phyloP scores from a whole-genome alignment of 1,140 invertebrate genomes.

The Leptopilina clavipes region DNA sequence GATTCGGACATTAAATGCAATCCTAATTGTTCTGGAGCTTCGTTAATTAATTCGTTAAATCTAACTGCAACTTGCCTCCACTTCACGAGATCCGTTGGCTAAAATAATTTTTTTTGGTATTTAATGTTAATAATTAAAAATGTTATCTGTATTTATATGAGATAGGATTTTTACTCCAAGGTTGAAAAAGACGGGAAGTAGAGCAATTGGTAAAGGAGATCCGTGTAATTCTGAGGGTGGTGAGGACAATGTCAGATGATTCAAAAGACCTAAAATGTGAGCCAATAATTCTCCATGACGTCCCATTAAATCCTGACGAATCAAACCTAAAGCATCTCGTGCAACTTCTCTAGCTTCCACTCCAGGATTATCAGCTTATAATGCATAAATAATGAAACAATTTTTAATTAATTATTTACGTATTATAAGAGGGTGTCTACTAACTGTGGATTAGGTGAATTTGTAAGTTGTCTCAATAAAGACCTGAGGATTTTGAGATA shows the following conservation, averaged over 20 bases:
- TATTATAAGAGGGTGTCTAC: background rate
- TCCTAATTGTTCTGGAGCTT: constrained; percentile 56
- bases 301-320: constrained; percentile 69
- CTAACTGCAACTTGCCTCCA: constrained; percentile 61
- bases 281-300: constrained; percentile 67
- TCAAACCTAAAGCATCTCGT: constrained; percentile 70
- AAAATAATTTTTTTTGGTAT: background rate
- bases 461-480: too few relatives aligned
- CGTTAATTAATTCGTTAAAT: constrained; percentile 61
- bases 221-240: constrained; percentile 71
- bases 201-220: constrained; percentile 68
- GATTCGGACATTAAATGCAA: constrained; percentile 40
- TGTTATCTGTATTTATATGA: background rate
- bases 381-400: constrained; percentile 34
- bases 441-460: too few relatives aligned
- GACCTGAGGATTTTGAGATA: too few relatives aligned
- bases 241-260: constrained; percentile 65
- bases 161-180: constrained; percentile 61
- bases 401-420: constrained; percentile 21
- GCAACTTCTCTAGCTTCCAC: constrained; percentile 69
- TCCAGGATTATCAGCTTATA: constrained; percentile 65
- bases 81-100: constrained; percentile 57
- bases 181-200: constrained; percentile 74
- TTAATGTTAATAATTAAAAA: constrained; percentile 10
- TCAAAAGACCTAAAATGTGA: constrained; percentile 67